Percentiles rank a stretch among this genome's conserved stretches.
Conservation (phyloP, 2,797 vertebrate genomes). For the Buphagus erythrorhynchus region DNA sequence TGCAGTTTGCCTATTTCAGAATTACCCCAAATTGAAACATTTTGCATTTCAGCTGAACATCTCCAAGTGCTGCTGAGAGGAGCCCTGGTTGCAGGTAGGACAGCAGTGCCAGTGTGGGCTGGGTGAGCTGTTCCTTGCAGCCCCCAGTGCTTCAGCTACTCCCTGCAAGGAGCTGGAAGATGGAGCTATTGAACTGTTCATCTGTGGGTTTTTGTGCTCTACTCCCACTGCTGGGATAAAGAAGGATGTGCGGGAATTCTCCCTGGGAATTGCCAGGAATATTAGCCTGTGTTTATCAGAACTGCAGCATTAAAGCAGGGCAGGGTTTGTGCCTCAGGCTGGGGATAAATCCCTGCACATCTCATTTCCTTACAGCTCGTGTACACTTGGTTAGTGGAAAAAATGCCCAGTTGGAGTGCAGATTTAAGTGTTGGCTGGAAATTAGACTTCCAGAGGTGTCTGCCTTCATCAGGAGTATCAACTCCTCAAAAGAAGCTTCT, state of each 20-base stretch:
- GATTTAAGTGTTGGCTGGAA: background rate
- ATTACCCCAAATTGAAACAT: fast-evolving
- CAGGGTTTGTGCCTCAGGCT: background rate
- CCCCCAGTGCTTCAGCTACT: background rate
- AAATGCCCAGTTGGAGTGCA: background rate
- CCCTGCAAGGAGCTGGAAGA: fast-evolving
- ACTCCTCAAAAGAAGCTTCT: background rate
- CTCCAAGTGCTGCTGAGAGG: fast-evolving
- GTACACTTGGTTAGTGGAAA: background rate
- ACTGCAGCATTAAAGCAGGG: background rate
- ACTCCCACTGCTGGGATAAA: background rate
- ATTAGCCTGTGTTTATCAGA: background rate
- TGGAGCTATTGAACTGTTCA: background rate
- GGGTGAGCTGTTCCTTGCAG: background rate
- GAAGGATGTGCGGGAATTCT: background rate
- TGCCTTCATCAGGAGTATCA: background rate
- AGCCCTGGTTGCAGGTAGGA: background rate
- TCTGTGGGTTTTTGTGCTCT: background rate
- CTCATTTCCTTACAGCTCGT: background rate
- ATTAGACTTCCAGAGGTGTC: background rate
- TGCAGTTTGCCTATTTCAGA: background rate
- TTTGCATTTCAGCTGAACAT: background rate
- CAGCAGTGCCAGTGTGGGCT: background rate
- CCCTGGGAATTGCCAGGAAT: background rate
- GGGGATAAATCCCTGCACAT: fast-evolving